These are phyloP conservation scores for Danaus chrysippus DNA, from an alignment of 2,888 invertebrate species.

Conservation along the genomic window DNA sequence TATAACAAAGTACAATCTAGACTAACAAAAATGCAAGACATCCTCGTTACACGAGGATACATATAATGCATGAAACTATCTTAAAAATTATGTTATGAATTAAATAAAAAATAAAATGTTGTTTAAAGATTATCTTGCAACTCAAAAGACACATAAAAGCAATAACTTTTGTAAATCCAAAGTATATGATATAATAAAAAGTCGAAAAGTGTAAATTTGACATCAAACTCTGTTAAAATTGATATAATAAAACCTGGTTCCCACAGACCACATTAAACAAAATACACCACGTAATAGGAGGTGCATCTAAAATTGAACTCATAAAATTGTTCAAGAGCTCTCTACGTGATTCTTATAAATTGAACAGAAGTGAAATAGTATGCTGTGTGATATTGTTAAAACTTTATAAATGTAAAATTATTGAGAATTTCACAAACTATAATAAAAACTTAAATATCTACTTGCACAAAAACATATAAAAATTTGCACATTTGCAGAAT, in stretches of 20 bases:
- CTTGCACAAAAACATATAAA: constrained; percentile 3
- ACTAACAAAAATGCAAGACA: too few relatives aligned
- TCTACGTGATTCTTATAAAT: constrained; percentile 47
- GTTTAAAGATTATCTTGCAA: too few relatives aligned
- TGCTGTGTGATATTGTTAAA: too few relatives aligned
- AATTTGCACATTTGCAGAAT: constrained; percentile 8
- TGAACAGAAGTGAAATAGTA: constrained; percentile 8
- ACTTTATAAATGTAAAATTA: too few relatives aligned
- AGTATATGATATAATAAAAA: background rate
- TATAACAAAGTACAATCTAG: too few relatives aligned
- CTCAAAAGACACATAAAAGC: too few relatives aligned
- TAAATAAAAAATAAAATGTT: too few relatives aligned
- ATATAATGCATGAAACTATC: too few relatives aligned
- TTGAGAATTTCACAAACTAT: background rate
- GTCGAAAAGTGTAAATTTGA: background rate
- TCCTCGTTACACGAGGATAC: too few relatives aligned
- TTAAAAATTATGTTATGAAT: too few relatives aligned
- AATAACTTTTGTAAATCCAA: background rate
- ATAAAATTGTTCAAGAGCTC: constrained; percentile 50
- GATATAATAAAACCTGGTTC: constrained; percentile 3
- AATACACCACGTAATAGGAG: constrained; percentile 27
- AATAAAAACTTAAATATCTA: background rate
- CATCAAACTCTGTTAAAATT: background rate
- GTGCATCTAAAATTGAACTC: constrained; percentile 43
- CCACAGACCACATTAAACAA: constrained; percentile 20